Base-by-base conservation (phyloP, 2,797 vertebrate species). In the Synanceia verrucosa region DNA sequence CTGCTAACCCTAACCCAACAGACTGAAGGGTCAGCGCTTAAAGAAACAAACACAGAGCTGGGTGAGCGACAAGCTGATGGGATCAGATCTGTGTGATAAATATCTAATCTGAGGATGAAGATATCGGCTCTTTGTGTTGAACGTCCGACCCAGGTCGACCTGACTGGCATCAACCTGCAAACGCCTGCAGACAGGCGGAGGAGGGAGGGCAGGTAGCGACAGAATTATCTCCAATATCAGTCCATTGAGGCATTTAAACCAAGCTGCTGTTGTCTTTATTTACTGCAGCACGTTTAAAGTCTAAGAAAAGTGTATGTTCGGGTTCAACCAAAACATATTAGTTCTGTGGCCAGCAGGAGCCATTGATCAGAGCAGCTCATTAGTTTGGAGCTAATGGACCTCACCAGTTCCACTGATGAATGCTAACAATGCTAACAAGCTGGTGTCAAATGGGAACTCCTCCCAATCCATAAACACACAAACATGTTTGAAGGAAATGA, bases 31-130 rank as follows among this genome's bases (percentile, higher is more conserved):
- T 85, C 78, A 75, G 64, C 23, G 23, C 73, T 86, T 73, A 73
- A 65, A 84, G 87, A 81, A 86, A 86, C 85, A 88, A 86, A 89
- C 77, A 71, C 29, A 39, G 61, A 63, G 60, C 59, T 13, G 19
- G 82, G 83, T 85, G 82, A 77, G 66, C 2, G 44, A 75, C 70
- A 31, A 70, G 65, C 73, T 68, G 84, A 85, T 79, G 76, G 84
- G 85, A 86, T 89, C 86, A 79, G 70, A 72, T 53, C 66, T 46
- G 63, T 86, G 83, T 73, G 79, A 85, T 85, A 84, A 75, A 88
- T 83, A 77, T 77, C 76, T 85, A 73, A 86, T 82, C 72, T 70
- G 39, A 56, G 81, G 64, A 70, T 85, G 74, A 78, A 73, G 64
- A 69, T 70, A 78, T 76, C 65, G 23, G 50, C 48, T 73, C 79